Conservation (phyloP, 2,113 vertebrate species). For the Elachura formosa region DNA sequence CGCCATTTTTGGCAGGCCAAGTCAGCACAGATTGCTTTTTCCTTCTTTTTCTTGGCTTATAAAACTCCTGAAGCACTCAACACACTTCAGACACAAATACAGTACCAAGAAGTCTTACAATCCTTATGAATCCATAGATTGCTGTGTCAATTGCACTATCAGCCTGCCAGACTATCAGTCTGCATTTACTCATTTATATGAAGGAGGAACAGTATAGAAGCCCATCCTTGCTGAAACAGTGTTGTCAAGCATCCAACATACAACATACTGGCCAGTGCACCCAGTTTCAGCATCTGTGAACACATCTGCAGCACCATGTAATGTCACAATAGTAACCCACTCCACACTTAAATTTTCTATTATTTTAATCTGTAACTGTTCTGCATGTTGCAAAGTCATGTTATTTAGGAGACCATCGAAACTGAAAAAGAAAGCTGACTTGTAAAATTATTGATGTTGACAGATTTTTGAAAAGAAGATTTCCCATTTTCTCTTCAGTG, state of each 20-base stretch:
- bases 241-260: background rate
- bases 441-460: background rate
- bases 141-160: background rate
- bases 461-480: too few species aligned
- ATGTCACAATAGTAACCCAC: background rate
- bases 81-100: background rate
- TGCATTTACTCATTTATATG: background rate
- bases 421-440: background rate
- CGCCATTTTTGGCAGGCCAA: background rate
- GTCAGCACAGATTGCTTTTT: background rate
- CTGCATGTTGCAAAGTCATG: background rate
- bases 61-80: background rate
- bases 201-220: background rate
- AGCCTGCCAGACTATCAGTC: background rate
- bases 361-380: background rate
- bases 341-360: background rate
- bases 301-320: background rate
- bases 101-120: background rate
- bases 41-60: background rate
- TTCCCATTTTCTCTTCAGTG: background rate
- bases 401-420: background rate
- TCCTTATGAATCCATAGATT: background rate
- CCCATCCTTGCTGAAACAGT: background rate
- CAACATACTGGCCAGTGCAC: background rate
- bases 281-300: background rate